phyloP scores from a whole-genome alignment of 2,888 invertebrate species.

The Cataglyphis rosenhaueri region DNA sequence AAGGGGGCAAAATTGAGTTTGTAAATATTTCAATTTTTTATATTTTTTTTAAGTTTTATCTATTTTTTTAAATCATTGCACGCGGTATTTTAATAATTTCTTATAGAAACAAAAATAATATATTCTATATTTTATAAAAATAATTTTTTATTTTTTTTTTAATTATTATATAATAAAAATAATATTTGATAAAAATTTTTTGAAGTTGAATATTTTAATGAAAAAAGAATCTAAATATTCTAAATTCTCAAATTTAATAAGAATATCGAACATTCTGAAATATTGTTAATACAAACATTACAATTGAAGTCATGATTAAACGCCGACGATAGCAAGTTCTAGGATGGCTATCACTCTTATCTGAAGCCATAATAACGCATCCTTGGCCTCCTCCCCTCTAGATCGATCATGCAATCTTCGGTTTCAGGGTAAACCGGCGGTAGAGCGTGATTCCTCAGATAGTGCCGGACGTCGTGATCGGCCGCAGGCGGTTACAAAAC shows the following conservation, averaged over 20 bases:
- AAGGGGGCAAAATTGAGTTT: background rate
- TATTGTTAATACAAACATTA: background rate
- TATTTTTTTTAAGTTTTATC: background rate
- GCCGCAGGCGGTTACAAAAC: slow-evolving; percentile 75
- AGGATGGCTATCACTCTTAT: slow-evolving; percentile 30
- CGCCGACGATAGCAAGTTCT: background rate
- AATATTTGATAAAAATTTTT: slow-evolving; percentile 1
- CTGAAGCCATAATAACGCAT: slow-evolving; percentile 10
- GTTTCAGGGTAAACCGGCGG: slow-evolving; percentile 77
- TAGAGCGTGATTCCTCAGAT: slow-evolving; percentile 71
- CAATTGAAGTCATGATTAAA: background rate
- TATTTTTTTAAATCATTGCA: background rate
- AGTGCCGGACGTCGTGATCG: slow-evolving; percentile 55
- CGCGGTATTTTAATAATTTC: background rate
- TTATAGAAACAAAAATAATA: background rate
- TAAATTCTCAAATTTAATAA: background rate
- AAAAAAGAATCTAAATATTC: background rate
- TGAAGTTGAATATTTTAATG: background rate
- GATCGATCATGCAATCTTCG: slow-evolving; percentile 13
- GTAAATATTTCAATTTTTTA: background rate
- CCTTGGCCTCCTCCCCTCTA: background rate
- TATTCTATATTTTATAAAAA: background rate
- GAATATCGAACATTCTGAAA: background rate
- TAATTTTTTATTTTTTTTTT: background rate
- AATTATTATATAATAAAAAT: background rate